Conservation (phyloP, 2,888 invertebrate species). For the Phengaris alcon region DNA sequence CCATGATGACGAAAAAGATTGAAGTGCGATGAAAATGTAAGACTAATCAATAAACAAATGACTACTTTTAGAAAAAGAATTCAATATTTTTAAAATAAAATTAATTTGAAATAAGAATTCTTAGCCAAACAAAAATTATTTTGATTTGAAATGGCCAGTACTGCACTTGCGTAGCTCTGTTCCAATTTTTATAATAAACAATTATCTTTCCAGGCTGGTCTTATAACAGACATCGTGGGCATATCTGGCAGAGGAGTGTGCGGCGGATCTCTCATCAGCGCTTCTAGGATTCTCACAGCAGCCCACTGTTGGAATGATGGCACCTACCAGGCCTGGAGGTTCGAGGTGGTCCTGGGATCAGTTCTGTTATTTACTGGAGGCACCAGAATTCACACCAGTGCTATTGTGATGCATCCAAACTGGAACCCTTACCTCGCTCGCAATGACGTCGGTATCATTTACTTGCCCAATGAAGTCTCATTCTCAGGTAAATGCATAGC, state of each 20-base stretch:
- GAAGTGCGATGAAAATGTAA: too few species aligned
- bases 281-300: conserved; percentile 50
- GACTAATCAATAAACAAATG: too few species aligned
- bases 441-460: conserved; percentile 54
- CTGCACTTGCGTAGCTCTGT: too few species aligned
- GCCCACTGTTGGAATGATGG: conserved; percentile 65
- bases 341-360: conserved; percentile 55
- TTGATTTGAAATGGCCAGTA: too few species aligned
- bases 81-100: too few species aligned
- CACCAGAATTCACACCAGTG: conserved; percentile 44
- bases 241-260: conserved; percentile 43
- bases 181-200: not conserved
- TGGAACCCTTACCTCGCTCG: conserved; percentile 47
- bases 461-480: conserved; percentile 43
- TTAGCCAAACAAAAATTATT: too few species aligned
- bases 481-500: conserved; percentile 45
- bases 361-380: conserved; percentile 51
- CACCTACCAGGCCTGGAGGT: conserved; percentile 48
- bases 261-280: conserved; percentile 51
- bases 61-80: too few species aligned
- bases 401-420: conserved; percentile 45
- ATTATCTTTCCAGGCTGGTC: conserved; percentile 43
- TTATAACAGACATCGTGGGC: conserved; percentile 44
- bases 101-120: too few species aligned
- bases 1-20: too few species aligned